phyloP scores from a whole-genome alignment of 2,797 vertebrate genomes.

The Masticophis lateralis region DNA sequence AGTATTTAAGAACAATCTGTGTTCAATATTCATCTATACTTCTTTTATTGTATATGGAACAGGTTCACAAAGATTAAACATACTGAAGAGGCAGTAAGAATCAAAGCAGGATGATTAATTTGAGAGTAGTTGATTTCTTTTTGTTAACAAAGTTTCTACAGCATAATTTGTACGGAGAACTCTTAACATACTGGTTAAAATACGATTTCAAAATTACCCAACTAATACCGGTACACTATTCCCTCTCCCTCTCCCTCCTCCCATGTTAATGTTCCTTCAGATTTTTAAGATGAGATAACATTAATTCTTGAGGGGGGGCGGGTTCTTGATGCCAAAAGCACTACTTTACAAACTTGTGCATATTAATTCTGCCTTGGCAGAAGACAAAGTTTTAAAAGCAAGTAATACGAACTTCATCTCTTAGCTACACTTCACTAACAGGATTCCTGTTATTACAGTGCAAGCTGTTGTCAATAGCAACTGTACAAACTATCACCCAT shows the following conservation, averaged over 20 bases:
- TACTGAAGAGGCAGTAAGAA: not conserved
- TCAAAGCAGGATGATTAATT: not conserved
- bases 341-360: not conserved
- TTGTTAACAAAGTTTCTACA: not conserved
- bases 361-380: not conserved
- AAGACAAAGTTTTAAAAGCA: not conserved
- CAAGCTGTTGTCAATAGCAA: constrained; percentile 28
- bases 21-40: not conserved
- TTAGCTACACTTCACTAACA: not conserved
- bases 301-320: not conserved
- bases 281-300: not conserved
- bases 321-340: not conserved
- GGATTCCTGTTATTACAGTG: not conserved
- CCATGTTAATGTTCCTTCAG: not conserved
- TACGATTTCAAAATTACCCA: not conserved
- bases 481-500: not conserved
- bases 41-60: not conserved
- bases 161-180: not conserved
- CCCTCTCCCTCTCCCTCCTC: rapidly evolving
- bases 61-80: not conserved
- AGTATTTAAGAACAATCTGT: not conserved
- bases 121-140: not conserved
- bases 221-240: not conserved
- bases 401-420: not conserved
- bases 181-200: not conserved